Conservation (phyloP, 2,113 vertebrate species). For the Alouatta palliata region DNA sequence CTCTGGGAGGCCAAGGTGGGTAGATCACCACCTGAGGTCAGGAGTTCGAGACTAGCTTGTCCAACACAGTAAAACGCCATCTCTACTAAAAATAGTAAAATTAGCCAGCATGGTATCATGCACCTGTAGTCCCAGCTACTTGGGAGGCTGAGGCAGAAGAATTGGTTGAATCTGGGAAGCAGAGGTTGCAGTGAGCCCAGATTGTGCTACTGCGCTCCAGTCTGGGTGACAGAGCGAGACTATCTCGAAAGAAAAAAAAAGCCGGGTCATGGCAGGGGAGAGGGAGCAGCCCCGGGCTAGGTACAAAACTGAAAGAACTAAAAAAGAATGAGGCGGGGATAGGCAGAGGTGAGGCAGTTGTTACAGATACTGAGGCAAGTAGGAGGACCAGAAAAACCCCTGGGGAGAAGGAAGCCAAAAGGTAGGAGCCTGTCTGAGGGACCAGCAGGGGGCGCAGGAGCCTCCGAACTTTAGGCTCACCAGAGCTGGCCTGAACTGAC, state of each 20-base stretch:
- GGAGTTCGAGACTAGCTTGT: too few species aligned
- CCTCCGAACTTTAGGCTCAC: neutral
- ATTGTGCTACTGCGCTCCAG: too few species aligned
- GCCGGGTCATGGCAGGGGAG: neutral
- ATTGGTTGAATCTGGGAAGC: too few species aligned
- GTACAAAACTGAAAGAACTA: neutral
- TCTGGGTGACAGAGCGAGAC: too few species aligned
- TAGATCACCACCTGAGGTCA: too few species aligned
- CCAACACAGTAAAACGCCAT: too few species aligned
- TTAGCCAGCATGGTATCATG: too few species aligned
- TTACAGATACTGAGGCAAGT: neutral
- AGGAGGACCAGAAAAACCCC: neutral
- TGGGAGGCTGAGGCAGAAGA: too few species aligned
- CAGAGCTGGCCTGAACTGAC: neutral
- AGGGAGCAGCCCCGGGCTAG: neutral
- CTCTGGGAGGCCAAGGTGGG: too few species aligned
- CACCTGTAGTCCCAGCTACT: too few species aligned
- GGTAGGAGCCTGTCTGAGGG: neutral
- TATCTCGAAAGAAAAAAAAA: neutral
- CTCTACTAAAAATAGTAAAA: too few species aligned
- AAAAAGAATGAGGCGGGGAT: neutral
- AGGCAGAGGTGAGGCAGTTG: neutral
- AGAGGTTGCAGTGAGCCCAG: too few species aligned
- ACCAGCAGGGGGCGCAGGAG: conserved; percentile 51
- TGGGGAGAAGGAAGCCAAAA: neutral